A percentile compares a stretch with the other conserved stretches of the same genome.
phyloP scores from a whole-genome alignment of 1,140 invertebrate species.

The Wiebesia pumilae region DNA sequence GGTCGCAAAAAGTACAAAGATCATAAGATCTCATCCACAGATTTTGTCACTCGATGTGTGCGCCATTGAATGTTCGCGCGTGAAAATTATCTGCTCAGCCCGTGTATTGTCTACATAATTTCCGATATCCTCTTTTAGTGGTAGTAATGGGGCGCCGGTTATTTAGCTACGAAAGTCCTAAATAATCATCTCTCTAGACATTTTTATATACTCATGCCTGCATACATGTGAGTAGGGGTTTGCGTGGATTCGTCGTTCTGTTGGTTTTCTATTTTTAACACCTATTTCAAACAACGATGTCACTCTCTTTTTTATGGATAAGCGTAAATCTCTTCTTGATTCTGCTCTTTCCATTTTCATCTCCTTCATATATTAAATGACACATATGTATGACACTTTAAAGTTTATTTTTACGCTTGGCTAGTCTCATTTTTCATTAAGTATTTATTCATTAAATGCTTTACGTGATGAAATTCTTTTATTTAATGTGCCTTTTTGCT shows the following conservation, averaged over 20 bases:
- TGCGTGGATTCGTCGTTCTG: not conserved
- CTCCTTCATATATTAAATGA: too few relatives aligned
- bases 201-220: not conserved
- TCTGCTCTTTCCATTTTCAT: not conserved
- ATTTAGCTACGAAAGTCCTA: not conserved
- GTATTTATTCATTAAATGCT: too few relatives aligned
- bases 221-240: not conserved
- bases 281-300: not conserved
- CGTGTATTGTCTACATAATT: not conserved
- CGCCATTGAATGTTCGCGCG: not conserved
- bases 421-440: too few relatives aligned
- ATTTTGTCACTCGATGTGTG: slow-evolving; percentile 17
- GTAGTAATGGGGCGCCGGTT: slow-evolving; percentile 24
- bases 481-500: too few relatives aligned
- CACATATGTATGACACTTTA: not conserved
- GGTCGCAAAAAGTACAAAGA: not conserved
- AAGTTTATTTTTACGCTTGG: not conserved
- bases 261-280: not conserved
- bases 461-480: too few relatives aligned
- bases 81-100: slow-evolving; percentile 15
- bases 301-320: not conserved
- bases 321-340: not conserved
- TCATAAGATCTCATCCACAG: slow-evolving; percentile 8
- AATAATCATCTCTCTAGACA: not conserved
- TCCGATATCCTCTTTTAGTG: slow-evolving; percentile 7